phyloP scores from a whole-genome alignment of 1,140 invertebrate genomes.

The Hydropsyche tenuis region DNA sequence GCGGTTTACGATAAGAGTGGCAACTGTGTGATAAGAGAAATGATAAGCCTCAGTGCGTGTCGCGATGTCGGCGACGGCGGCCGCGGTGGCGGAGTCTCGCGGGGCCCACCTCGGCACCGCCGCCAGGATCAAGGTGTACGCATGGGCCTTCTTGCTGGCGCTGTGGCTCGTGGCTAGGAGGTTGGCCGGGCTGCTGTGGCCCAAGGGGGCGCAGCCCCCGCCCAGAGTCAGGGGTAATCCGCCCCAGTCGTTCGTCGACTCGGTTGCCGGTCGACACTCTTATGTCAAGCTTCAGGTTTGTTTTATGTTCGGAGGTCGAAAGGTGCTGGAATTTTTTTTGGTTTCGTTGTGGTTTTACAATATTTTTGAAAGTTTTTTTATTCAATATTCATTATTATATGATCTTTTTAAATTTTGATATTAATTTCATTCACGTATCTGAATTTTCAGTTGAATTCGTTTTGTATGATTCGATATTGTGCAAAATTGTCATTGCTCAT shows the following conservation, averaged over 20 bases:
- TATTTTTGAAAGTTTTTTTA: not conserved
- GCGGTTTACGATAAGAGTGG: too few species aligned
- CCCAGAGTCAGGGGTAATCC: not conserved
- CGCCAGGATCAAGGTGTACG: not conserved
- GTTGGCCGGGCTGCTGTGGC: conserved; percentile 62
- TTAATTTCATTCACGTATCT: too few species aligned
- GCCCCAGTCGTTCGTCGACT: conserved; percentile 50
- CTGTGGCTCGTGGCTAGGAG: conserved; percentile 62
- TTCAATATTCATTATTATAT: conserved; percentile 3
- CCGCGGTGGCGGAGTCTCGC: too few species aligned
- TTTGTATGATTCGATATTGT: too few species aligned
- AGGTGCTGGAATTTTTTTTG: too few species aligned
- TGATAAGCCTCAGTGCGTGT: not conserved
- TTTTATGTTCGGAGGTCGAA: too few species aligned
- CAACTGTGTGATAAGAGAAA: too few species aligned
- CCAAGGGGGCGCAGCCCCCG: too few species aligned
- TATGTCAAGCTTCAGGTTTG: conserved; percentile 69
- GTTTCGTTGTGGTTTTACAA: too few species aligned
- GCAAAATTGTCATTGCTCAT: too few species aligned
- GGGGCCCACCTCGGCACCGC: not conserved
- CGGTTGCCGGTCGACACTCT: conserved; percentile 69
- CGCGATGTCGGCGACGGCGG: not conserved
- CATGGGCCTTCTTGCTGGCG: not conserved
- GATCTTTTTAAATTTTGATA: too few species aligned
- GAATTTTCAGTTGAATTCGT: too few species aligned